These are phyloP conservation scores for Alces alces DNA, from an alignment of 2,113 vertebrate species.

Conservation along the genomic window DNA sequence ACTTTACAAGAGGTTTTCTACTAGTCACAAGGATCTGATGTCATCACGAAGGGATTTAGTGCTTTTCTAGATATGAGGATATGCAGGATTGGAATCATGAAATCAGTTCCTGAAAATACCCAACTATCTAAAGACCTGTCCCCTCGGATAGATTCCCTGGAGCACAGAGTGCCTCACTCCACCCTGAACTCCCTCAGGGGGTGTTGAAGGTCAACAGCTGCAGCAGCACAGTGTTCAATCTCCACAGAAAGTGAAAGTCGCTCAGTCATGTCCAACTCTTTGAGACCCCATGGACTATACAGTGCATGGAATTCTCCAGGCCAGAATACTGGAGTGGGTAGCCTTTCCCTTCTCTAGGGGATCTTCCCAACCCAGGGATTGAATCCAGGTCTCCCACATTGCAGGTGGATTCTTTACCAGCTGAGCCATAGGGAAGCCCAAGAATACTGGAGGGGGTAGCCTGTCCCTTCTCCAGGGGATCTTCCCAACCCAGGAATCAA, in stretches of 20 bases:
- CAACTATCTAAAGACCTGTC: not conserved
- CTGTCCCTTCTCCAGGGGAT: not conserved
- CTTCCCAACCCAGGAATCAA: not conserved
- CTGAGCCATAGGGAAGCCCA: not conserved
- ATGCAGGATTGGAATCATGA: not conserved
- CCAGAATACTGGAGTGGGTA: not conserved
- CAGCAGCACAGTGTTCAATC: not conserved
- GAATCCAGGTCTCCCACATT: not conserved
- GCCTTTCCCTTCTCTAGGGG: not conserved
- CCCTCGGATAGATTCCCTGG: not conserved
- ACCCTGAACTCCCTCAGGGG: not conserved
- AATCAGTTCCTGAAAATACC: not conserved
- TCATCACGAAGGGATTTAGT: not conserved
- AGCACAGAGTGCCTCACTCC: not conserved
- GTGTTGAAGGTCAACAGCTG: not conserved
- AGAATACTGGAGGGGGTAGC: not conserved
- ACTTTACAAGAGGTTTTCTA: not conserved
- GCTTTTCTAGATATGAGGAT: not conserved
- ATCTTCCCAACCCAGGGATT: not conserved
- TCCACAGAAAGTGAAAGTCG: not conserved
- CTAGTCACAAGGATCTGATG: not conserved
- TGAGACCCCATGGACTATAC: not conserved
- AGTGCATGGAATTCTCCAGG: not conserved
- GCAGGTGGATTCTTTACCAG: not conserved
- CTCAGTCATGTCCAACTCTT: not conserved